Evolutionary conservation across 2,888 invertebrate species (phyloP).

Genomic region (Tenodera sinensis): DNA sequence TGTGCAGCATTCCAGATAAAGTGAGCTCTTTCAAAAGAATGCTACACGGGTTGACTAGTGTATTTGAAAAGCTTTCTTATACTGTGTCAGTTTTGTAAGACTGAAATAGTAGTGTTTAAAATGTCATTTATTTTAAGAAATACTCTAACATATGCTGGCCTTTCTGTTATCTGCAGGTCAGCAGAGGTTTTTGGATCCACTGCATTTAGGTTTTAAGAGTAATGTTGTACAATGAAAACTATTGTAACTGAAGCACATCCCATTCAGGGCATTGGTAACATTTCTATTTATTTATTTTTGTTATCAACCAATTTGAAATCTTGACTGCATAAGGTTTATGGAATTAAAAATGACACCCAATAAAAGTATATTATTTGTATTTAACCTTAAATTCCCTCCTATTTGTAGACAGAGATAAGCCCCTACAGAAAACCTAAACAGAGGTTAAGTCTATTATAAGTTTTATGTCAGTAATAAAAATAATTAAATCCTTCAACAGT

Average conservation of each 20-base stretch:
- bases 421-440: too few relatives aligned
- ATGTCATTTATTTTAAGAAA: neutral
- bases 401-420: neutral
- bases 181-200: neutral
- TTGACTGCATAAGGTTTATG: neutral
- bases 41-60: neutral
- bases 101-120: neutral
- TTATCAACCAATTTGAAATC: neutral
- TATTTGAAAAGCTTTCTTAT: neutral
- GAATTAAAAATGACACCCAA: neutral
- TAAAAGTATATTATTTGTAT: neutral
- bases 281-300: neutral
- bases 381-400: neutral
- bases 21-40: neutral
- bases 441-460: too few relatives aligned
- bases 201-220: neutral
- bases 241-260: neutral
- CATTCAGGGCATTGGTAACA: neutral
- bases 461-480: too few relatives aligned
- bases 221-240: neutral
- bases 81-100: neutral
- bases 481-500: too few relatives aligned
- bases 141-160: neutral
- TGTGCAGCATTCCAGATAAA: neutral
- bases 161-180: neutral